Percentiles rank a stretch among this genome's conserved stretches.
phyloP scores from a whole-genome alignment of 2,797 vertebrate genomes.

The Helarctos malayanus region DNA sequence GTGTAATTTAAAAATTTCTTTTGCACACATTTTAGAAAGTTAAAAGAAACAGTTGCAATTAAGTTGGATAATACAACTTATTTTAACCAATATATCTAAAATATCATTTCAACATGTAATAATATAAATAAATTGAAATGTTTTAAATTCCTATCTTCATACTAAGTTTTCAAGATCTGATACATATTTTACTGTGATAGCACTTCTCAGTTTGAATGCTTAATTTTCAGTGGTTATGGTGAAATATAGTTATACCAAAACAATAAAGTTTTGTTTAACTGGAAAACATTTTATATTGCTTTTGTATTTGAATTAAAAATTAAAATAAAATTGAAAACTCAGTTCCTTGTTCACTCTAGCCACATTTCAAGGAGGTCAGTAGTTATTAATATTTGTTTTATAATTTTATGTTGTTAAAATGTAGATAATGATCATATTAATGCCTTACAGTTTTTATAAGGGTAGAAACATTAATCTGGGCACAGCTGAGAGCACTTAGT shows the following conservation, averaged over 20 bases:
- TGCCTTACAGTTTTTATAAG: not conserved
- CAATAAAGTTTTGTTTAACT: not conserved
- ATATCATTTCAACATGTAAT: conserved; percentile 14
- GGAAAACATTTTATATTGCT: not conserved
- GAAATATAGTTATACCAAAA: conserved; percentile 12
- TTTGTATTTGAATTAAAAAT: conserved; percentile 45
- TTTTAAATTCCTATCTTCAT: not conserved
- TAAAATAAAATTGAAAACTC: not conserved
- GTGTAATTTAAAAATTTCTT: not conserved
- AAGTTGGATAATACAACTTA: not conserved
- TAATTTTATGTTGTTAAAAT: not conserved
- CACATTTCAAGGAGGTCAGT: not conserved
- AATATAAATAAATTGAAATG: not conserved
- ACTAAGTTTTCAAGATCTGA: not conserved
- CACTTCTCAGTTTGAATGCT: not conserved
- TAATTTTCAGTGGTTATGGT: not conserved
- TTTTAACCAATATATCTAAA: not conserved
- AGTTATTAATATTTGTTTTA: not conserved
- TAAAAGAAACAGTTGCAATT: not conserved
- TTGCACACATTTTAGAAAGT: not conserved
- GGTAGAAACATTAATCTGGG: not conserved
- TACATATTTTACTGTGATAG: not conserved
- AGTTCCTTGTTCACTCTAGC: not conserved
- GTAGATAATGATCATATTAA: not conserved
- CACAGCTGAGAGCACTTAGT: not conserved